Evolutionary conservation across 2,797 vertebrate species (phyloP), one percentile per base, ranked within the genome.

Genomic region (Hozukius guyotensis): DNA sequence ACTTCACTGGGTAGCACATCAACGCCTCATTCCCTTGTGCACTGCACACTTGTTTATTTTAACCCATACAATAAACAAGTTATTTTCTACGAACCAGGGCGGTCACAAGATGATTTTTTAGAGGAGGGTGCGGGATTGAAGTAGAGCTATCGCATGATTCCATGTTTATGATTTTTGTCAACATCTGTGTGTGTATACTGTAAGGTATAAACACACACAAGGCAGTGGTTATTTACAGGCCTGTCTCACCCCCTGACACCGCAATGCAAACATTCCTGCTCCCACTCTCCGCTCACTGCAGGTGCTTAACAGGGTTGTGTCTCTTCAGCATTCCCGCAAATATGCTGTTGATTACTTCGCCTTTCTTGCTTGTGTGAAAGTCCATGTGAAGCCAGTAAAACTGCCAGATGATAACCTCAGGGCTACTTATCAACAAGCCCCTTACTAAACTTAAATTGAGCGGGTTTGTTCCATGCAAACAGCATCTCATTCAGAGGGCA

Each of bases 401-500:
- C 34, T 59, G n/a, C 46, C 38, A 46, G 29, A 25, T 36, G 42
- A 68, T 22, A 53, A 22, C 36, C 20, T 20, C 1, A 22, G 25
- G 34, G 32, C 49, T 73, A 24, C 32, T 6, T 65, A 80, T 67
- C 63, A 57, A 61, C 52, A 75, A 25, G n/a, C 16, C 29, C 25
- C 61, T 65, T 14, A 46, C 31, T 65, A 55, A 70, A 76, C 49
- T 32, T 12, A 73, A 36, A 82, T 80, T 70, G 63, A 75, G 63
- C 60, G 71, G 64, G 25, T 82, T 77, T 72, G 27, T 16, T 75
- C 68, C 25, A 29, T 42, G 78, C 61, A 63, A 22, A 34, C 27
- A 82, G 74, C 80, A 70, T 71, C 77, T 81, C 83, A 80, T 81
- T 82, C 22, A 63, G 73, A 75, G 60, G 59, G 68, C 82, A 77